Evolutionary conservation across 1,140 invertebrate genomes (phyloP).

Genomic region (Physella acuta): DNA sequence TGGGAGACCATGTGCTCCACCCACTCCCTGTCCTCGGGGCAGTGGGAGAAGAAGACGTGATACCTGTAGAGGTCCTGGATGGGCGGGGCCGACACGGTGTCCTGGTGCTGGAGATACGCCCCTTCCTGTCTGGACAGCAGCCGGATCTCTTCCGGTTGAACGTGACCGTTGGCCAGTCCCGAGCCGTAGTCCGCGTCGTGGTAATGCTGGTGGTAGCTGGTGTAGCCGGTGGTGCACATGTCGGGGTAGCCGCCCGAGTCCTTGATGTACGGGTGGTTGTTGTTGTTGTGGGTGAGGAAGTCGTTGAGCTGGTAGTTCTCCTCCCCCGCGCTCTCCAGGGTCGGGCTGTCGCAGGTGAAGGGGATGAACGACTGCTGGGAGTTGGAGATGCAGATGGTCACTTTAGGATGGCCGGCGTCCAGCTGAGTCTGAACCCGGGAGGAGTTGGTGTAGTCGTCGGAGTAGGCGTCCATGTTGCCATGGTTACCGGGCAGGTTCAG

Average conservation of each 20-base stretch:
- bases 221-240: background rate
- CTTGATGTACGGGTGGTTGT: slow-evolving; percentile 8
- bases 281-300: slow-evolving; percentile 13
- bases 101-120: slow-evolving; percentile 17
- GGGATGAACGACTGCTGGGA: slow-evolving; percentile 24
- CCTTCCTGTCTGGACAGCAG: slow-evolving; percentile 9
- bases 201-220: background rate
- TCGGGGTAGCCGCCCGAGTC: background rate
- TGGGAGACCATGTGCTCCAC: slow-evolving; percentile 41
- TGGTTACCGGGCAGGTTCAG: background rate
- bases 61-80: slow-evolving; percentile 49
- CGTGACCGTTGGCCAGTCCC: background rate
- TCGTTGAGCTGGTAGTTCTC: background rate
- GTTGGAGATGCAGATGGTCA: slow-evolving; percentile 20
- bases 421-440: slow-evolving; percentile 8
- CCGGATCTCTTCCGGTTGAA: background rate
- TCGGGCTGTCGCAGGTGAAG: slow-evolving; percentile 14
- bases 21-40: slow-evolving; percentile 44
- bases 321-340: background rate
- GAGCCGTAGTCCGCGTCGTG: background rate
- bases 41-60: slow-evolving; percentile 53
- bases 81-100: slow-evolving; percentile 37
- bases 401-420: slow-evolving; percentile 8
- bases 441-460: slow-evolving; percentile 2
- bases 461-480: background rate